These are phyloP conservation scores for Anguilla marmorata DNA, from an alignment of 2,797 vertebrate genomes.

Conservation along the genomic window DNA sequence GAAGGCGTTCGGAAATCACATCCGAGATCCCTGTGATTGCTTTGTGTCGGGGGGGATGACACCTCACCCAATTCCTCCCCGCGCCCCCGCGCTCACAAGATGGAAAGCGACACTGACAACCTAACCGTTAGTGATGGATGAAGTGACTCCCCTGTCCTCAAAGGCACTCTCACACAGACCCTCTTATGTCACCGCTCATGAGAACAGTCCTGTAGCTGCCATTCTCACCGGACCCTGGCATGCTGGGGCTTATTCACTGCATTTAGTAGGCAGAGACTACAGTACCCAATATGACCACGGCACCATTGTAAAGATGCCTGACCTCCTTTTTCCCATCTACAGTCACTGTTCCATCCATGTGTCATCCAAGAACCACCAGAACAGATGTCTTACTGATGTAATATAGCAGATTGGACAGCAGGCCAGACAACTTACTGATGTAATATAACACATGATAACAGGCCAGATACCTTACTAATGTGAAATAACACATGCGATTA, in stretches of 20 bases:
- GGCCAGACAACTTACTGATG: too few relatives aligned
- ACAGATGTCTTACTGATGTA: too few relatives aligned
- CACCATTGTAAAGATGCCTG: too few relatives aligned
- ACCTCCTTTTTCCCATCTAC: too few relatives aligned
- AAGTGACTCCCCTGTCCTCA: neutral
- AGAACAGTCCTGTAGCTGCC: neutral
- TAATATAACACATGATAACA: too few relatives aligned
- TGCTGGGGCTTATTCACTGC: neutral
- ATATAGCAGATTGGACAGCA: too few relatives aligned
- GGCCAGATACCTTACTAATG: too few relatives aligned
- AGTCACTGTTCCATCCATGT: too few relatives aligned
- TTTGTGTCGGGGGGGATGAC: neutral
- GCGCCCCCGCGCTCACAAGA: neutral
- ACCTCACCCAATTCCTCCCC: neutral
- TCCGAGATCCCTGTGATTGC: neutral
- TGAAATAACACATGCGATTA: too few relatives aligned
- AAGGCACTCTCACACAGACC: neutral
- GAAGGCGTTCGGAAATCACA: neutral
- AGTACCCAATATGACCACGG: neutral
- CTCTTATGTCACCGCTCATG: neutral
- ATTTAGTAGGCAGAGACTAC: neutral
- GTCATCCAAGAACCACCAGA: too few relatives aligned
- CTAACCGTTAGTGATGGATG: neutral
- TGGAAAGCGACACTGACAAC: neutral
- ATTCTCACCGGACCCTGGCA: neutral